Evolutionary conservation across 2,797 vertebrate genomes (phyloP).

Genomic region (Botia almorhae): DNA sequence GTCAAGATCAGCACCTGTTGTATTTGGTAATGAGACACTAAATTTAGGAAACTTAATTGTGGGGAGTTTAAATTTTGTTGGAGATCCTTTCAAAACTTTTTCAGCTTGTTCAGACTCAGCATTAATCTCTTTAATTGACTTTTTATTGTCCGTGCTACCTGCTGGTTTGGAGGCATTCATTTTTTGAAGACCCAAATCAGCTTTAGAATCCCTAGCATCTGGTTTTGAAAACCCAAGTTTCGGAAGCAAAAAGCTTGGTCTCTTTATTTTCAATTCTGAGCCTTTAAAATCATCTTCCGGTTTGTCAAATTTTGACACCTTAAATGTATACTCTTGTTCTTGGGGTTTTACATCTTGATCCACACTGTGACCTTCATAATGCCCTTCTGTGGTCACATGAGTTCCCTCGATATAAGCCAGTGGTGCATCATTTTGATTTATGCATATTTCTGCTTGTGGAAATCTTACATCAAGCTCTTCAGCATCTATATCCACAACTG

Average conservation of each 20-base stretch:
- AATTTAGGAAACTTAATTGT: constrained; percentile 59
- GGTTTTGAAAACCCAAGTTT: constrained; percentile 57
- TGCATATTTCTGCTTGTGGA: rapidly evolving
- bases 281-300: constrained; percentile 40
- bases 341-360: constrained; percentile 39
- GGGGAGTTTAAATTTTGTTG: constrained; percentile 59
- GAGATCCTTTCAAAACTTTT: constrained; percentile 44
- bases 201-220: constrained; percentile 51
- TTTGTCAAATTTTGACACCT: constrained; percentile 47
- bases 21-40: constrained; percentile 49
- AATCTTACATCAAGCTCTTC: constrained; percentile 51
- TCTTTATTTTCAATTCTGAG: constrained; percentile 32
- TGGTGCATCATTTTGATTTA: constrained; percentile 13
- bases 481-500: constrained; percentile 43
- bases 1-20: constrained; percentile 4
- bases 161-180: constrained; percentile 23
- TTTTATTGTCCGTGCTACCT: constrained; percentile 1
- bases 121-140: constrained; percentile 24
- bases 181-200: constrained; percentile 53
- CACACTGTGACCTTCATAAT: constrained; percentile 11
- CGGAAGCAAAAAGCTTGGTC: constrained; percentile 55
- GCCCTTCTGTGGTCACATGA: background rate
- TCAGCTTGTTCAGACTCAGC: constrained; percentile 30
- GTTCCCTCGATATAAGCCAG: constrained; percentile 16
- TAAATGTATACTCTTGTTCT: constrained; percentile 32